These are phyloP conservation scores for Selene dorsalis DNA, from an alignment of 2,797 vertebrate genomes.

Conservation along the genomic window DNA sequence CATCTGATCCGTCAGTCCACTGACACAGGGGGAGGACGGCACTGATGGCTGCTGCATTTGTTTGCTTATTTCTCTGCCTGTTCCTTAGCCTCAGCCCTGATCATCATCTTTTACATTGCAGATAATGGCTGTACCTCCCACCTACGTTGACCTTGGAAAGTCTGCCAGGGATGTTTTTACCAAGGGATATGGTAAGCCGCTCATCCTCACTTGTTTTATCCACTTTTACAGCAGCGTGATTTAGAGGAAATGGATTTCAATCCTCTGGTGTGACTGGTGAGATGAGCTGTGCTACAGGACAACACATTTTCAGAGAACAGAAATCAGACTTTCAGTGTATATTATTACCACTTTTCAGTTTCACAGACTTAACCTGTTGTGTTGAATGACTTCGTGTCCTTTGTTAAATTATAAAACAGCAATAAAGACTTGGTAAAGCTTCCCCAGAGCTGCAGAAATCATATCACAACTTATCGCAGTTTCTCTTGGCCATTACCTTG, in stretches of 20 bases:
- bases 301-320: not conserved
- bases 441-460: not conserved
- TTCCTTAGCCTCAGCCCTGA: not conserved
- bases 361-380: not conserved
- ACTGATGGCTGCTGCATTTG: not conserved
- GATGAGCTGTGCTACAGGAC: not conserved
- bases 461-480: not conserved
- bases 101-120: slow-evolving; percentile 56
- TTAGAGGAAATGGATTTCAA: not conserved
- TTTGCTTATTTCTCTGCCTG: not conserved
- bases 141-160: slow-evolving; percentile 95
- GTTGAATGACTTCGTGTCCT: not conserved
- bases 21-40: not conserved
- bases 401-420: not conserved
- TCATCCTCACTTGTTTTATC: not conserved
- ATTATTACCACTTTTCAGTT: not conserved
- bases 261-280: not conserved
- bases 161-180: slow-evolving; percentile 96
- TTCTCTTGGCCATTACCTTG: not conserved
- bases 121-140: slow-evolving; percentile 96
- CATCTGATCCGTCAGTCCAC: slow-evolving; percentile 25
- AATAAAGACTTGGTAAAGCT: not conserved
- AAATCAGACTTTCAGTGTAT: not conserved
- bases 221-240: not conserved
- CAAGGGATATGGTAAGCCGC: slow-evolving; percentile 93